Percentiles rank a stretch among this genome's conserved stretches.
These are phyloP conservation scores for Lutjanus erythropterus DNA, from an alignment of 2,113 vertebrate species.

Conservation along the genomic window DNA sequence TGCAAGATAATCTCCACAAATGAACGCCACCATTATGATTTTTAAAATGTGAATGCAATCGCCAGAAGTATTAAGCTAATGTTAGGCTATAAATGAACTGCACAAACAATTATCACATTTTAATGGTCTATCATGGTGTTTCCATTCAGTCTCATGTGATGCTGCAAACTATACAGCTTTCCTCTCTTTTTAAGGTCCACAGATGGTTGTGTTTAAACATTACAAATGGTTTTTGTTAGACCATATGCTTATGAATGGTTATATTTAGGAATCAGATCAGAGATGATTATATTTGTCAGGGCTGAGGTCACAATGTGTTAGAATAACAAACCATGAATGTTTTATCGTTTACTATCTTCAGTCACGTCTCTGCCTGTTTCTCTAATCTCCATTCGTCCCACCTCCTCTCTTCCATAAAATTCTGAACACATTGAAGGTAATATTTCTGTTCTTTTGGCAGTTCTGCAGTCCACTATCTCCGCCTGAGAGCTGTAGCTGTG, in stretches of 20 bases:
- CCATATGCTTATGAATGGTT: background rate
- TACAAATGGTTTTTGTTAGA: too few species aligned
- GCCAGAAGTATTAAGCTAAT: too few species aligned
- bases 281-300: conserved; percentile 1
- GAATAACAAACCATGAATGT: conserved; percentile 20
- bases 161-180: background rate
- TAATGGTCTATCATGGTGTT: background rate
- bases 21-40: too few species aligned
- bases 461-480: background rate
- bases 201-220: background rate
- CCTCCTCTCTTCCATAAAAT: background rate
- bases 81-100: too few species aligned
- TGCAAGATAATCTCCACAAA: too few species aligned
- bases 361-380: conserved; percentile 7
- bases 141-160: background rate
- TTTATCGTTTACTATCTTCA: too few species aligned
- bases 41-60: too few species aligned
- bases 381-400: background rate
- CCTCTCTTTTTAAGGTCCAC: too few species aligned
- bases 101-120: background rate
- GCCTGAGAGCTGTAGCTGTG: background rate
- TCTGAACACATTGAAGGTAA: background rate
- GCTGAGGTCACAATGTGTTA: background rate
- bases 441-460: background rate
- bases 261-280: background rate